Percentiles rank a stretch among this genome's conserved stretches.
These are phyloP conservation scores for Leptonema lineaticorne DNA, from an alignment of 1,140 invertebrate genomes.

Conservation along the genomic window DNA sequence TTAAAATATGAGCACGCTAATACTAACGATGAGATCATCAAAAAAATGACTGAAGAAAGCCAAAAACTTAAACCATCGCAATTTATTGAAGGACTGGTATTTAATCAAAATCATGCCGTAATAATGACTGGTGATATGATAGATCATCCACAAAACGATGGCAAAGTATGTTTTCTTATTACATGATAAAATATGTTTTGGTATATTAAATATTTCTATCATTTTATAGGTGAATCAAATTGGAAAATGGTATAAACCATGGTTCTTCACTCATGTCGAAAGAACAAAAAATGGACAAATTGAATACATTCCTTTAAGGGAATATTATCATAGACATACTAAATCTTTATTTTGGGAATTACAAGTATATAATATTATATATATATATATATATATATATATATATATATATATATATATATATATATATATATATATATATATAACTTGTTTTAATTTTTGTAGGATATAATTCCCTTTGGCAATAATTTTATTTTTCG, in stretches of 20 bases:
- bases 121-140: conserved; percentile 75
- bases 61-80: conserved; percentile 60
- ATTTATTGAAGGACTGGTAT: conserved; percentile 78
- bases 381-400: not conserved
- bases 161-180: conserved; percentile 55
- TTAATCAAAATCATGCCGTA: conserved; percentile 64
- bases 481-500: conserved; percentile 79
- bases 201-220: conserved; percentile 3
- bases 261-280: conserved; percentile 82
- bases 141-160: conserved; percentile 56
- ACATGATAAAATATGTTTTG: not conserved
- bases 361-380: conserved; percentile 56
- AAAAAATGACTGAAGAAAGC: conserved; percentile 58
- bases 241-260: conserved; percentile 77
- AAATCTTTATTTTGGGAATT: conserved; percentile 82
- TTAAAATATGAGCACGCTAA: conserved; percentile 70
- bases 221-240: conserved; percentile 64
- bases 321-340: conserved; percentile 84
- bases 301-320: conserved; percentile 77
- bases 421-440: not conserved
- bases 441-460: conserved; percentile 22
- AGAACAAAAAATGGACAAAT: conserved; percentile 48
- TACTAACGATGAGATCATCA: conserved; percentile 54
- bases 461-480: conserved; percentile 81
- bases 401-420: not conserved